A percentile compares a stretch with the other conserved stretches of the same genome.
phyloP scores from a whole-genome alignment of 2,888 invertebrate genomes.

The Galeopsomyia nigrocyanea region DNA sequence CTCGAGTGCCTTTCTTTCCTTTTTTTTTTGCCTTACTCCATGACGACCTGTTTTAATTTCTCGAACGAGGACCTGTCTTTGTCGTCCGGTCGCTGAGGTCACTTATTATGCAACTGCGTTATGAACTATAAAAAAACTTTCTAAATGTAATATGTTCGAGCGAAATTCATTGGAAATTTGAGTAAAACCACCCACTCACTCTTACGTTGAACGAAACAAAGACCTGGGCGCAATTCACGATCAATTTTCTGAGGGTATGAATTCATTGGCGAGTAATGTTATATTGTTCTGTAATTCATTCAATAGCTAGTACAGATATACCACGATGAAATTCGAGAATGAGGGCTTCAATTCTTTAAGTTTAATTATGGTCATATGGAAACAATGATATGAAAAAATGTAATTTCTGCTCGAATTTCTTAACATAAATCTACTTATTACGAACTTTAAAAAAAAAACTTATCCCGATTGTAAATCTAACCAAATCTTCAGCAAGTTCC shows the following conservation, averaged over 20 bases:
- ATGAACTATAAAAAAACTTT: too few species aligned
- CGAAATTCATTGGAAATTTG: too few species aligned
- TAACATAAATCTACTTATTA: too few species aligned
- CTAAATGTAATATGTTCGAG: too few species aligned
- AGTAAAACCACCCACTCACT: too few species aligned
- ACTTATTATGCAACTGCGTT: constrained; percentile 3
- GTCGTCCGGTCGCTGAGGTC: constrained; percentile 3
- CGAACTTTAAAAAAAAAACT: too few species aligned
- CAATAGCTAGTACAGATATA: constrained; percentile 3
- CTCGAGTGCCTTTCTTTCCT: constrained; percentile 29
- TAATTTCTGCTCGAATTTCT: too few species aligned
- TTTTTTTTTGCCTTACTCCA: background rate
- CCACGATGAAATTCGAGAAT: constrained; percentile 43
- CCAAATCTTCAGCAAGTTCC: too few species aligned
- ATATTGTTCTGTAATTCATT: constrained; percentile 15
- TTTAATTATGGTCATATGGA: too few species aligned
- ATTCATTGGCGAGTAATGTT: background rate
- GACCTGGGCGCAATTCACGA: constrained; percentile 3
- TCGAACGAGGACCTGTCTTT: background rate
- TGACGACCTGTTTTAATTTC: constrained; percentile 34
- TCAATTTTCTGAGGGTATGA: constrained; percentile 25
- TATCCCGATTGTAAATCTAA: too few species aligned
- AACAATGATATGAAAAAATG: too few species aligned
- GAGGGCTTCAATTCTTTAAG: constrained; percentile 37
- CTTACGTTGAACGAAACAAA: too few species aligned